Base-by-base conservation (phyloP, 1,140 invertebrate genomes). In the Gonioctena quinquepunctata region DNA sequence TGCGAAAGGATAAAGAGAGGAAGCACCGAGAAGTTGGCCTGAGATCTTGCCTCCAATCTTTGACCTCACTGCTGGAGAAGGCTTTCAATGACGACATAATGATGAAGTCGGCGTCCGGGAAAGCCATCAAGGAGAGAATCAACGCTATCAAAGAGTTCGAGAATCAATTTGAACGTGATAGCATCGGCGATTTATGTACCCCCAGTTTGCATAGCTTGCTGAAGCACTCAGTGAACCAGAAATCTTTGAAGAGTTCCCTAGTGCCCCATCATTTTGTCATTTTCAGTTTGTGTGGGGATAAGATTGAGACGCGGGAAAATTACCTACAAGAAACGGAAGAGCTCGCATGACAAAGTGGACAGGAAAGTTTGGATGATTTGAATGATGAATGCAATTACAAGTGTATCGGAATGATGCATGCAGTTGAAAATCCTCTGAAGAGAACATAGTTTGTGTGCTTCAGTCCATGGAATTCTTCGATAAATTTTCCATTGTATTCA, bases 31-130 rank as follows among this genome's bases (percentile, higher is more conserved):
- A 76, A 66, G 69, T 66, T 48, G 72, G 72, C 7, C 28, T 76
- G 18, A 33, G 65, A 61, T 69, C 72, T 8, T 76, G 75, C 16
- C 62, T 76, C 2, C 69, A 76, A 54, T 76, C 75, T 2, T 52
- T 76, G 8, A 76, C 69, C 4, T 69, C 72, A 2, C 63, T 76
- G 3, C 62, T 76, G 7, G 71, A 76, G 60, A 75, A 67, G 26
- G 73, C 73, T 21, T 19, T 75, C 19, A 72, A 61, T 11, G 70
- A 67, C 60, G 69, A 71, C 0, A 22, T 16, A 22, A 13, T 54
- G 7, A 13, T 67, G 13, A 16, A 48, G 16, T 28, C 66, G 27
- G 26, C 71, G 19, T 75, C 73, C 0, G 64, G 68, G 57, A 68
- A 71, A 2, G 57, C 71, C 8, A 68, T 72, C 4, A 63, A 67